phyloP scores from a whole-genome alignment of 2,113 vertebrate genomes.

The Erythrolamprus reginae region DNA sequence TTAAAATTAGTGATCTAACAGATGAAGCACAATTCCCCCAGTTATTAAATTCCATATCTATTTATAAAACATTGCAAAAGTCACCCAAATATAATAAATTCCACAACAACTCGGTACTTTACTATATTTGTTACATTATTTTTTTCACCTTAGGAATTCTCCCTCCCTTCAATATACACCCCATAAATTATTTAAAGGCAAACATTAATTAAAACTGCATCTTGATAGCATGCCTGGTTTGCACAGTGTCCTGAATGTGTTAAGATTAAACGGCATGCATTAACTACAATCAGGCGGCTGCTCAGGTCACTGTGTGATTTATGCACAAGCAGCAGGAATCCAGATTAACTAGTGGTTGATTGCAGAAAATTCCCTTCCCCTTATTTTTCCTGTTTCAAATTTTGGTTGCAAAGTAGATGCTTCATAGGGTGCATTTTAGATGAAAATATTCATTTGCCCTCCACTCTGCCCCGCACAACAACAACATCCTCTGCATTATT shows the following conservation, averaged over 20 bases:
- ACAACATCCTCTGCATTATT: constrained; percentile 58
- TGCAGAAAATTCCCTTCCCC: constrained; percentile 15
- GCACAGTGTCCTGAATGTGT: constrained; percentile 48
- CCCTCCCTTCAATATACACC: constrained; percentile 32
- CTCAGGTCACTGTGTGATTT: constrained; percentile 59
- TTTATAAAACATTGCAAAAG: constrained; percentile 53
- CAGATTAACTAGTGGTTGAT: constrained; percentile 38
- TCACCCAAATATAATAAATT: not conserved
- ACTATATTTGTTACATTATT: constrained; percentile 72
- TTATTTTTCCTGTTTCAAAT: constrained; percentile 50
- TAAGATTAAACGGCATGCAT: constrained; percentile 63
- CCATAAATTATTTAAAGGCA: constrained; percentile 63
- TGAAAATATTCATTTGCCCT: constrained; percentile 32
- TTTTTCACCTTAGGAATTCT: constrained; percentile 70
- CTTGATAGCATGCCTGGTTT: constrained; percentile 66
- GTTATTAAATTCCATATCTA: constrained; percentile 61
- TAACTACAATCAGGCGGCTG: constrained; percentile 55
- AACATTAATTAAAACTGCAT: constrained; percentile 76
- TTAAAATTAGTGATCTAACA: constrained; percentile 42
- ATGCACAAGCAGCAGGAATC: constrained; percentile 54
- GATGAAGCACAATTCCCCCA: constrained; percentile 35
- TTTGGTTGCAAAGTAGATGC: constrained; percentile 45
- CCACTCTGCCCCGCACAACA: constrained; percentile 41
- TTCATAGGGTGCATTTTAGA: constrained; percentile 48
- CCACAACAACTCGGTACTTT: constrained; percentile 56